Evolutionary conservation across 1,140 invertebrate genomes (phyloP).

Genomic region (Habropoda laboriosa): DNA sequence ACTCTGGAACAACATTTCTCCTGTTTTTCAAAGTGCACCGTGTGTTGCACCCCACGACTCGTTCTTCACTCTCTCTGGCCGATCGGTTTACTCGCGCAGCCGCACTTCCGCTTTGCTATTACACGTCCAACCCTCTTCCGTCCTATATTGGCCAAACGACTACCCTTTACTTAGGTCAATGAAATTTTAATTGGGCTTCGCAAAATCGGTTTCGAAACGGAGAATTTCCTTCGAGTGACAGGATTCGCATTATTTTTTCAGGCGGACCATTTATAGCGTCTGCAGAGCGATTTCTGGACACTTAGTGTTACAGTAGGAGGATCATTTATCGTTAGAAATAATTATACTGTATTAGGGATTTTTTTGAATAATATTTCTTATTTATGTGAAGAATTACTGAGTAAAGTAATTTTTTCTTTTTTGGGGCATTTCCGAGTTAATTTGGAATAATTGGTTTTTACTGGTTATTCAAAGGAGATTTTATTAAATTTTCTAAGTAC

Average conservation of each 20-base stretch:
- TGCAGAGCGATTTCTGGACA: neutral
- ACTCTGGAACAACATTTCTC: neutral
- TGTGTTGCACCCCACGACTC: too few species aligned
- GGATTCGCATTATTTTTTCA: neutral
- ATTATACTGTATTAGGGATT: too few species aligned
- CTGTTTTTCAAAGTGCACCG: neutral
- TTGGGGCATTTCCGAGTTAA: too few species aligned
- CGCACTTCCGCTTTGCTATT: neutral
- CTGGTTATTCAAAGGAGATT: too few species aligned
- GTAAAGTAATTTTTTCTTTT: too few species aligned
- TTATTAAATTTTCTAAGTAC: too few species aligned
- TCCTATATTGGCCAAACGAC: neutral
- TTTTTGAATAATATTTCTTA: too few species aligned
- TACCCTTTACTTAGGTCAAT: neutral
- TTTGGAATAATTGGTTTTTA: too few species aligned
- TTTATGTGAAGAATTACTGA: too few species aligned
- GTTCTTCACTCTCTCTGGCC: neutral
- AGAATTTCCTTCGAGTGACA: neutral
- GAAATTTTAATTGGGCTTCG: conserved; percentile 17
- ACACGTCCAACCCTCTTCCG: neutral
- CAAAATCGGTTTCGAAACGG: neutral
- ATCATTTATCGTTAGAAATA: too few species aligned
- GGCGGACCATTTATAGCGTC: neutral
- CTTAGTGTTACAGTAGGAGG: rapidly evolving
- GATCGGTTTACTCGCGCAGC: conserved; percentile 17